phyloP scores from a whole-genome alignment of 53 echinoderm and acorn worm species.

The Holothuria scabra region DNA sequence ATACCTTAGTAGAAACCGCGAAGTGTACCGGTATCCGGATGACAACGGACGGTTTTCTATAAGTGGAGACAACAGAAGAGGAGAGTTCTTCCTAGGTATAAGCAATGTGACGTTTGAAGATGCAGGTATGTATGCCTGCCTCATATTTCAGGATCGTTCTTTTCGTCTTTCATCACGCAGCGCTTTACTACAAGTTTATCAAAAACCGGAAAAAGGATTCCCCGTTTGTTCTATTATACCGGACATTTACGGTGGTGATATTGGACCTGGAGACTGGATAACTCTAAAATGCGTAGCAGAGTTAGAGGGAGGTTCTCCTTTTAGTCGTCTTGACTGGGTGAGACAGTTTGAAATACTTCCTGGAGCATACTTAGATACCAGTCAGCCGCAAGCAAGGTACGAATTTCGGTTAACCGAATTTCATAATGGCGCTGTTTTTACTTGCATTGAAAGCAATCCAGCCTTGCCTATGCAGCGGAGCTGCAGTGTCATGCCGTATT shows the following conservation, averaged over 20 bases:
- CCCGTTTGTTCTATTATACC: constrained; percentile 28
- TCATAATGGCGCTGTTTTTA: constrained; percentile 63
- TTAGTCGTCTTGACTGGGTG: constrained; percentile 65
- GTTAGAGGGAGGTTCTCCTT: constrained; percentile 32
- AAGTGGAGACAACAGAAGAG: constrained; percentile 14
- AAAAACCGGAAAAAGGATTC: constrained; percentile 4
- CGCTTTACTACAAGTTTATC: constrained; percentile 18
- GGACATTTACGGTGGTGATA: background rate
- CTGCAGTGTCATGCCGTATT: constrained; percentile 57
- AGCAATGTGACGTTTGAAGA: constrained; percentile 50
- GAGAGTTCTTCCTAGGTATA: constrained; percentile 53
- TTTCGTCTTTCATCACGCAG: constrained; percentile 35
- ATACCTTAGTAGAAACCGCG: constrained; percentile 54
- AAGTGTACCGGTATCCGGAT: constrained; percentile 36
- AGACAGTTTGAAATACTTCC: constrained; percentile 63
- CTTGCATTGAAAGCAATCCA: constrained; percentile 61
- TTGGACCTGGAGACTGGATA: constrained; percentile 60
- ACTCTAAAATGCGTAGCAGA: constrained; percentile 47
- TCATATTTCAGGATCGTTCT: constrained; percentile 41
- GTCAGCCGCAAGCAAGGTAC: constrained; percentile 54
- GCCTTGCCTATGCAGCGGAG: constrained; percentile 42
- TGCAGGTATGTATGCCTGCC: constrained; percentile 59
- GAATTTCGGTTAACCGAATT: constrained; percentile 60
- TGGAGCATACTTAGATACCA: constrained; percentile 41
- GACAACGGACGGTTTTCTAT: constrained; percentile 51